These are phyloP conservation scores for Meta bourneti DNA, from an alignment of 2,888 invertebrate genomes.

Conservation along the genomic window DNA sequence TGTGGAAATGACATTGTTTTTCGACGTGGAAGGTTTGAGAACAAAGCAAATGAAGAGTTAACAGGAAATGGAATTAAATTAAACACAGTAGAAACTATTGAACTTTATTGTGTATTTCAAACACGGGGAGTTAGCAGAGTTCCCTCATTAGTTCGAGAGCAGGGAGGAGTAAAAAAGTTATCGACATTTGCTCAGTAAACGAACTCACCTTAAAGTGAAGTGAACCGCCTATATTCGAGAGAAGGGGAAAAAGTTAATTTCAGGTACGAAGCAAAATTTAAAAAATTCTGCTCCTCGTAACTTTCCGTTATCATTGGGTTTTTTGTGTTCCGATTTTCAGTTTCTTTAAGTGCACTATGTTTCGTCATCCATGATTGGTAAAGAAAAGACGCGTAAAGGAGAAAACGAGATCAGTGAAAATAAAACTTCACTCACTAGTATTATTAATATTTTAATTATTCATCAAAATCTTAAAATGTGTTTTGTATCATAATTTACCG, in stretches of 20 bases:
- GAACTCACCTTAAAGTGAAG: slow-evolving; percentile 26
- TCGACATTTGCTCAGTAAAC: slow-evolving; percentile 32
- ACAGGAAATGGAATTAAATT: slow-evolving; percentile 64
- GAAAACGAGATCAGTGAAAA: neutral
- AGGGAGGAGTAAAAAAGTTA: slow-evolving; percentile 14
- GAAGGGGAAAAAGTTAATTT: slow-evolving; percentile 27
- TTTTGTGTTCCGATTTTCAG: neutral
- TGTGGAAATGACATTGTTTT: slow-evolving; percentile 67
- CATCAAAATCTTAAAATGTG: too few relatives aligned
- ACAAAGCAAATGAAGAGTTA: slow-evolving; percentile 63
- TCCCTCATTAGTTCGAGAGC: slow-evolving; percentile 22
- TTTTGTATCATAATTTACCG: too few relatives aligned
- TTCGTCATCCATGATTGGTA: neutral
- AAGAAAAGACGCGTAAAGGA: neutral
- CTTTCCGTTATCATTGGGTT: neutral
- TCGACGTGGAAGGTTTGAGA: slow-evolving; percentile 25
- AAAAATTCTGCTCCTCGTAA: neutral
- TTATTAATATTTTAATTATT: neutral
- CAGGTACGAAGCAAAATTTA: neutral
- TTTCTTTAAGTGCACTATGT: neutral
- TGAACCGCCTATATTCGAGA: slow-evolving; percentile 12
- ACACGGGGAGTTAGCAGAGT: slow-evolving; percentile 26
- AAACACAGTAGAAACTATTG: slow-evolving; percentile 54
- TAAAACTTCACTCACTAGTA: neutral
- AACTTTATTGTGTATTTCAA: slow-evolving; percentile 62